Evolutionary conservation across 2,888 invertebrate species (phyloP).

Genomic region (Microplitis manilae): DNA sequence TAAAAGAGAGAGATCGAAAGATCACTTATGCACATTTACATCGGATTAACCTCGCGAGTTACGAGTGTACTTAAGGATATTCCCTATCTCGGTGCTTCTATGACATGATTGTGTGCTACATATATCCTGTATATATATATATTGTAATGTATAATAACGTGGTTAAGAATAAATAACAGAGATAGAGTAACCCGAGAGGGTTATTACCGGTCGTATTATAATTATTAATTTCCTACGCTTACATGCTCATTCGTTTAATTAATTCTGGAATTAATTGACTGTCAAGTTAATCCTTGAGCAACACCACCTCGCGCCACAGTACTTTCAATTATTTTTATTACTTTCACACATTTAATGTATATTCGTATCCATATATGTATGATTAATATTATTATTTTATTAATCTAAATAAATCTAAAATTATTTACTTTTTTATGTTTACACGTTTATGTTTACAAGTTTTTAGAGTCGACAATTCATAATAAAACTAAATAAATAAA

Average conservation of each 20-base stretch:
- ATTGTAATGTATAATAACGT: slow-evolving; percentile 3
- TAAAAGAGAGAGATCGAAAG: slow-evolving; percentile 8
- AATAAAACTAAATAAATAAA: not conserved
- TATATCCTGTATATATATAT: not conserved
- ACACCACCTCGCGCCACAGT: slow-evolving; percentile 13
- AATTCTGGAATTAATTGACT: slow-evolving; percentile 54
- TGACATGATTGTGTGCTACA: slow-evolving; percentile 9
- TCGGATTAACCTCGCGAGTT: slow-evolving; percentile 44
- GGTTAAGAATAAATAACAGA: slow-evolving; percentile 7
- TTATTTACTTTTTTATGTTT: not conserved
- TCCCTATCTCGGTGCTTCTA: slow-evolving; percentile 9
- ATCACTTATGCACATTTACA: slow-evolving; percentile 47
- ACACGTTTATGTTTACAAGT: too few species aligned
- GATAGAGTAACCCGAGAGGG: slow-evolving; percentile 12
- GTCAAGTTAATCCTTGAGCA: slow-evolving; percentile 47
- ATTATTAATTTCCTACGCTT: slow-evolving; percentile 54
- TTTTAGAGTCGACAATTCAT: too few species aligned
- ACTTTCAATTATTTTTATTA: slow-evolving; percentile 12
- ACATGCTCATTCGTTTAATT: slow-evolving; percentile 51
- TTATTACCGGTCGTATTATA: slow-evolving; percentile 51
- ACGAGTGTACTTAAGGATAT: slow-evolving; percentile 21
- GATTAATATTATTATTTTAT: slow-evolving; percentile 1
- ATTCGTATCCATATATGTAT: not conserved
- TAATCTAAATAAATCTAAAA: not conserved
- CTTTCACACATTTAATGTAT: not conserved